Evolutionary conservation across 35 echinoderm and acorn worm genomes (phyloP).

Genomic region (Ophiothrix spiculata): DNA sequence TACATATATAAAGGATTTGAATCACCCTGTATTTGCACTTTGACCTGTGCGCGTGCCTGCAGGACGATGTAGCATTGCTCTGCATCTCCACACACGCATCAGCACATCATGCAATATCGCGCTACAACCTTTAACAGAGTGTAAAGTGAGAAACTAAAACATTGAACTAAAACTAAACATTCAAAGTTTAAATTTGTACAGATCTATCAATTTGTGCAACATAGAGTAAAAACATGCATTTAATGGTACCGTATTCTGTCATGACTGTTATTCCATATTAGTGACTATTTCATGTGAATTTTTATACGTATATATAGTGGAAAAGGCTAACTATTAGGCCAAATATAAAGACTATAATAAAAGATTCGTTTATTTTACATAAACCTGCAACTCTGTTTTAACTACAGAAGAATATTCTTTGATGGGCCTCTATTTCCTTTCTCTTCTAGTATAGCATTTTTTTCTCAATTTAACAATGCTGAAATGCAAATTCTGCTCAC

Average conservation of each 20-base stretch:
- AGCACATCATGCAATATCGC: not conserved
- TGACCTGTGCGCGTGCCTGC: not conserved
- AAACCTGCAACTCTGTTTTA: too few relatives aligned
- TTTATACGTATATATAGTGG: too few relatives aligned
- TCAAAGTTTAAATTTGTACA: not conserved
- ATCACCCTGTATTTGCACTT: not conserved
- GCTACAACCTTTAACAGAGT: not conserved
- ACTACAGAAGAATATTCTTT: too few relatives aligned
- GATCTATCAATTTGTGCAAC: not conserved
- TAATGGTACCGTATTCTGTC: not conserved
- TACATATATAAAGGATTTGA: not conserved
- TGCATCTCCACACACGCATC: constrained; percentile 6
- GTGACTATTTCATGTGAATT: not conserved
- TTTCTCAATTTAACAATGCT: too few relatives aligned
- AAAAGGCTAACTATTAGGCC: too few relatives aligned
- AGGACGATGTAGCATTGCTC: not conserved
- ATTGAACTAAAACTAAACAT: not conserved
- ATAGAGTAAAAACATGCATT: not conserved
- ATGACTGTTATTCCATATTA: not conserved
- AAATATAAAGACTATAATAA: too few relatives aligned
- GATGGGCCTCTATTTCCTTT: too few relatives aligned
- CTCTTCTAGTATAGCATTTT: too few relatives aligned
- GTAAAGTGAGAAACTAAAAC: not conserved
- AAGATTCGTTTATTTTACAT: too few relatives aligned
- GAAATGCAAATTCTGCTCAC: too few relatives aligned